phyloP scores from a whole-genome alignment of 1,140 invertebrate genomes.

The Nasonia longicornis region DNA sequence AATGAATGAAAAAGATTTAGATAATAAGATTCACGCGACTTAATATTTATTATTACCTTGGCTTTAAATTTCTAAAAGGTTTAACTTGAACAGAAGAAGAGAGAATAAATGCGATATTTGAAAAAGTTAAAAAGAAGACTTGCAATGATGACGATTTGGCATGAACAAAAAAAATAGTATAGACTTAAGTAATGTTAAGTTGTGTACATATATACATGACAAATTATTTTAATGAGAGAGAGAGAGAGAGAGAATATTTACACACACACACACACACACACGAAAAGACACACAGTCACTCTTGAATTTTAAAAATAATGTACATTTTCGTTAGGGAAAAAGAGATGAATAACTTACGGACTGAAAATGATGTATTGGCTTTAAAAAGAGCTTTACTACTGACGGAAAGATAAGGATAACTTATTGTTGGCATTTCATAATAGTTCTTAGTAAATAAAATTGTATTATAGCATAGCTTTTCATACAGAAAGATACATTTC shows the following conservation, averaged over 20 bases:
- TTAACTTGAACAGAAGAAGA: background rate
- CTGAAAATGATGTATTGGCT: constrained; percentile 30
- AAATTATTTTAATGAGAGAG: constrained; percentile 13
- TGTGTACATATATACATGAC: constrained; percentile 40
- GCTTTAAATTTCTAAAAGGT: constrained; percentile 7
- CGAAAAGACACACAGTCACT: background rate
- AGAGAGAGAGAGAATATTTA: constrained; percentile 16
- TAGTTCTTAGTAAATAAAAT: constrained; percentile 54
- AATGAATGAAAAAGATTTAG: constrained; percentile 29
- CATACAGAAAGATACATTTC: constrained; percentile 60
- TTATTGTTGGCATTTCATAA: constrained; percentile 58
- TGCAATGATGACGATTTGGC: background rate
- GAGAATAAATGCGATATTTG: constrained; percentile 7
- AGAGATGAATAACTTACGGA: background rate
- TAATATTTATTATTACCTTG: constrained; percentile 22
- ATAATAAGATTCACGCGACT: constrained; percentile 18
- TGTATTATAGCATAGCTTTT: constrained; percentile 61
- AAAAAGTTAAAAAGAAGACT: background rate
- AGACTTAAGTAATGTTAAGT: constrained; percentile 32
- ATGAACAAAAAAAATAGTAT: constrained; percentile 22
- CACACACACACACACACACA: background rate
- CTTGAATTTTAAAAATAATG: constrained; percentile 38
- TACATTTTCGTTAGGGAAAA: constrained; percentile 37
- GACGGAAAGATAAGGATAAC: constrained; percentile 25
- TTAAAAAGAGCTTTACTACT: constrained; percentile 36